These are phyloP conservation scores for Mythimna vitellina DNA, from an alignment of 2,888 invertebrate species.

Conservation along the genomic window DNA sequence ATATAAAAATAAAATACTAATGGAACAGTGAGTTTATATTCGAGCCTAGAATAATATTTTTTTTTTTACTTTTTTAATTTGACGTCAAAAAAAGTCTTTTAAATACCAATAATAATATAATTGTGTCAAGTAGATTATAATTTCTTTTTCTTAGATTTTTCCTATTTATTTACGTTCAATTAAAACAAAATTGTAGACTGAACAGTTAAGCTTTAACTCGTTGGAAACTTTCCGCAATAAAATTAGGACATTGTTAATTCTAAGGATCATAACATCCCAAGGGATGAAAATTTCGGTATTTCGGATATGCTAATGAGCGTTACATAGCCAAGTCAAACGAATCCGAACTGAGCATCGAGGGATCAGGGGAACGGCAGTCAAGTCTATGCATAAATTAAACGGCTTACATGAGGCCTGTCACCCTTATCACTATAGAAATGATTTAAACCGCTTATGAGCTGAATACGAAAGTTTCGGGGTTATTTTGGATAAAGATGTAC, in stretches of 20 bases:
- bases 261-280: constrained; percentile 24
- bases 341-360: constrained; percentile 41
- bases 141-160: not conserved
- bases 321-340: constrained; percentile 51
- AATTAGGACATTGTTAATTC: constrained; percentile 23
- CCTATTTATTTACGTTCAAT: not conserved
- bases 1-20: no score
- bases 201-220: not conserved
- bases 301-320: constrained; percentile 52
- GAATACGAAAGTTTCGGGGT: constrained; percentile 45
- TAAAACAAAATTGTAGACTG: not conserved
- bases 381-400: constrained; percentile 72
- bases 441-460: constrained; percentile 55
- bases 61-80: no score
- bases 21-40: no score
- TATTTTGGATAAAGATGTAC: constrained; percentile 16
- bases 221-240: constrained; percentile 21
- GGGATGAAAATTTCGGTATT: constrained; percentile 50
- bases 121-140: no score
- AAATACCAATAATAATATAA: no score
- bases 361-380: constrained; percentile 50
- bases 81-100: no score
- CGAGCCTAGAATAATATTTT: no score
- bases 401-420: constrained; percentile 61
- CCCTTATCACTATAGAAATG: constrained; percentile 52